These are phyloP conservation scores for honey bee (Apis mellifera) DNA, from an alignment of 1,140 invertebrate species.

Conservation along the genomic window DNA sequence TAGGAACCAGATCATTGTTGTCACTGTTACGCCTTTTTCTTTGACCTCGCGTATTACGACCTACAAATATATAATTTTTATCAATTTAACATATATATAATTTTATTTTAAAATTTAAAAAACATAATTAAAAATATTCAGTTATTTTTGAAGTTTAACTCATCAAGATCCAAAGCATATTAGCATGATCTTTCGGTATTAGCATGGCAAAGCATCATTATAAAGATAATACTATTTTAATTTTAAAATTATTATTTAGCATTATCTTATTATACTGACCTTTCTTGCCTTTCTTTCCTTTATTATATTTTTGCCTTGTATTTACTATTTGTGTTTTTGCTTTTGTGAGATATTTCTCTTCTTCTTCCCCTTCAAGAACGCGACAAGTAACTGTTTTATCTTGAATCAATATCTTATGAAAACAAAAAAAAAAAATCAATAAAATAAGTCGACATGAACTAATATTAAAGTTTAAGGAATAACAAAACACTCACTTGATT, in stretches of 20 bases:
- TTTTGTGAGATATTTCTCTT: conserved; percentile 85
- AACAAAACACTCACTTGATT: conserved; percentile 77
- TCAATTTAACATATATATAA: neutral
- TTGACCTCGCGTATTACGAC: conserved; percentile 45
- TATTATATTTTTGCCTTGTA: conserved; percentile 79
- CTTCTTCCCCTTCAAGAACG: conserved; percentile 86
- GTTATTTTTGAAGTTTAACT: conserved; percentile 74
- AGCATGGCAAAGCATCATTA: conserved; percentile 81
- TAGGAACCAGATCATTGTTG: neutral
- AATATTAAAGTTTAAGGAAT: neutral
- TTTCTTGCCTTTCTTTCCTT: conserved; percentile 70
- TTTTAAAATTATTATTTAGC: conserved; percentile 33
- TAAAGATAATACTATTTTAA: conserved; percentile 11
- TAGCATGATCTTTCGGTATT: conserved; percentile 78
- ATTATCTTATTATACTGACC: conserved; percentile 57
- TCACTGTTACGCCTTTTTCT: conserved; percentile 56
- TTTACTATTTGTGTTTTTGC: conserved; percentile 84
- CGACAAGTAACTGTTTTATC: conserved; percentile 82
- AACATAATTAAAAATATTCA: conserved; percentile 47
- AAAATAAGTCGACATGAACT: neutral
- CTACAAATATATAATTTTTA: conserved; percentile 35
- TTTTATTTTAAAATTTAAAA: neutral
- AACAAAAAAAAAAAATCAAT: neutral
- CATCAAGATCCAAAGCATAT: conserved; percentile 74
- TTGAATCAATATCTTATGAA: conserved; percentile 30